A percentile compares a stretch with the other conserved stretches of the same genome.
Conservation (phyloP, 2,888 invertebrate genomes). For the Aproaerema taeniolella region DNA sequence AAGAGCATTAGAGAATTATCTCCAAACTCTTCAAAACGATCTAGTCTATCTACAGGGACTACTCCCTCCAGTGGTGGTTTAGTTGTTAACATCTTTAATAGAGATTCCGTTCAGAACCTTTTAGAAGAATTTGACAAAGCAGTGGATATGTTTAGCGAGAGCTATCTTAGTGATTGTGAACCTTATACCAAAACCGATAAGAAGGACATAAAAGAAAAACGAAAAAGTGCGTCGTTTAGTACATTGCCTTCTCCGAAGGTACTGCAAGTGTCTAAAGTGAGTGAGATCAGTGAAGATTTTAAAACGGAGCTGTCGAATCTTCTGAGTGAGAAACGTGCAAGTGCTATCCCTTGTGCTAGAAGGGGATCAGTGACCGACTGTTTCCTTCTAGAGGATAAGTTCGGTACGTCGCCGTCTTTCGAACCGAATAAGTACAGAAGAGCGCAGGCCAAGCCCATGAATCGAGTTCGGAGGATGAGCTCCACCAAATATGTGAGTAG, state of each 20-base stretch:
- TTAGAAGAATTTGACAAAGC: slow-evolving; percentile 60
- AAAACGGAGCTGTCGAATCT: slow-evolving; percentile 50
- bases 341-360: slow-evolving; percentile 29
- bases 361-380: slow-evolving; percentile 69
- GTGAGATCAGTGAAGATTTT: slow-evolving; percentile 59
- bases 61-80: slow-evolving; percentile 53
- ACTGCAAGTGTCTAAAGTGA: slow-evolving; percentile 53
- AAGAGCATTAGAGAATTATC: slow-evolving; percentile 55
- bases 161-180: slow-evolving; percentile 64
- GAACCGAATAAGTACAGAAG: slow-evolving; percentile 53
- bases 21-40: slow-evolving; percentile 46
- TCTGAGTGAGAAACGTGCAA: slow-evolving; percentile 39
- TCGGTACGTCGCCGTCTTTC: slow-evolving; percentile 13
- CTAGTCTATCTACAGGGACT: slow-evolving; percentile 50
- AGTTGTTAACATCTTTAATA: slow-evolving; percentile 47
- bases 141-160: slow-evolving; percentile 65
- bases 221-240: slow-evolving; percentile 58
- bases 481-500: slow-evolving; percentile 72
- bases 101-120: slow-evolving; percentile 55
- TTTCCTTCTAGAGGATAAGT: slow-evolving; percentile 61
- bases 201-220: slow-evolving; percentile 38
- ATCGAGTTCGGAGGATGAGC: slow-evolving; percentile 62
- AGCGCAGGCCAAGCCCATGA: slow-evolving; percentile 53
- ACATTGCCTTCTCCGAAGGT: slow-evolving; percentile 58
- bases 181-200: slow-evolving; percentile 50